Percentiles rank a stretch among this genome's conserved stretches.
Evolutionary conservation across 2,797 vertebrate species (phyloP).

Genomic region (Octomys mimax): DNA sequence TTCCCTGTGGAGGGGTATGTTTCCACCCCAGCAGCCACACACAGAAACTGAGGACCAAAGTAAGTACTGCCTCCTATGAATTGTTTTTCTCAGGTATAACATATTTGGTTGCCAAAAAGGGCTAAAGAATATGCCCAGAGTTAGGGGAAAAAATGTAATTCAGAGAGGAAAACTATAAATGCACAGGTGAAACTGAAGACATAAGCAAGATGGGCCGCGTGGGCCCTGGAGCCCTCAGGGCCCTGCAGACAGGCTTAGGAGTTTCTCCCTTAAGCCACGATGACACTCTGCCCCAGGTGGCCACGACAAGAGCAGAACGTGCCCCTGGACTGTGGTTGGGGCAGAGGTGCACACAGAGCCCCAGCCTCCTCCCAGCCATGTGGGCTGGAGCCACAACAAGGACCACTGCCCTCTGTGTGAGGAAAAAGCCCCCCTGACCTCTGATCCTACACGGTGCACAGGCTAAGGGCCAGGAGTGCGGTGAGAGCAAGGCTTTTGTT

Average conservation of each 20-base stretch:
- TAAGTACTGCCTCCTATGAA: background rate
- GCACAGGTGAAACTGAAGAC: background rate
- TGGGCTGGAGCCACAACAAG: background rate
- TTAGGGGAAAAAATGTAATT: background rate
- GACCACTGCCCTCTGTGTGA: accelerated
- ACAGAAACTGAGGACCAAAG: background rate
- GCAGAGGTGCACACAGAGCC: background rate
- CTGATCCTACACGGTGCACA: background rate
- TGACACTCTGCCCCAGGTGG: background rate
- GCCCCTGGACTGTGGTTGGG: background rate
- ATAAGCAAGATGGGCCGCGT: accelerated
- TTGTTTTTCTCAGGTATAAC: background rate
- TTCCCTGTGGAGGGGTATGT: too few species aligned
- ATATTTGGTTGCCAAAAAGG: background rate
- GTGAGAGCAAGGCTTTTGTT: background rate
- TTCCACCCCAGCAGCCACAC: background rate
- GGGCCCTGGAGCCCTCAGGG: background rate
- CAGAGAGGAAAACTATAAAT: background rate
- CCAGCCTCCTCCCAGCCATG: background rate
- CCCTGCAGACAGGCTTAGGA: accelerated
- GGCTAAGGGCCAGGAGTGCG: background rate
- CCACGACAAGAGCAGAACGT: accelerated
- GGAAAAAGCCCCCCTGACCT: background rate
- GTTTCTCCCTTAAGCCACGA: accelerated
- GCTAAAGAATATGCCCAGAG: background rate